Evolutionary conservation across 2,113 vertebrate species (phyloP).

Genomic region (Craseonycteris thonglongyai): DNA sequence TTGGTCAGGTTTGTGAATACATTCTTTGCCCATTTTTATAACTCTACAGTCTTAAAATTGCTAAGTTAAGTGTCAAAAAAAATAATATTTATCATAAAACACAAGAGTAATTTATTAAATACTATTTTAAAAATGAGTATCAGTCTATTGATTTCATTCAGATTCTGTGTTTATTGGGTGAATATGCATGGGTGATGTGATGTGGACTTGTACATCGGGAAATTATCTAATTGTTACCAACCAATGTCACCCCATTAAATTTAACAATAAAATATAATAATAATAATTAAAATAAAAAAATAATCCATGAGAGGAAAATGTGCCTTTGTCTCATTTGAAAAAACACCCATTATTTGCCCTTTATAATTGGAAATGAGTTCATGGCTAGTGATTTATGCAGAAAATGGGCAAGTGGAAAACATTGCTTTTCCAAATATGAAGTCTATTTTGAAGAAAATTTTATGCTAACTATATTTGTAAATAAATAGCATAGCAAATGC

Average conservation of each 20-base stretch:
- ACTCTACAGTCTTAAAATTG: slow-evolving; percentile 42
- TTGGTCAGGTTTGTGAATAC: slow-evolving; percentile 58
- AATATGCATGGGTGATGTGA: too few species aligned
- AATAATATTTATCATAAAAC: slow-evolving; percentile 74
- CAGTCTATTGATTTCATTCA: slow-evolving; percentile 32
- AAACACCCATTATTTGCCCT: background rate
- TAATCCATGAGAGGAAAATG: background rate
- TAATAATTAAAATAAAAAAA: too few species aligned
- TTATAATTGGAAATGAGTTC: background rate
- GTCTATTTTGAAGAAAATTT: slow-evolving; percentile 14
- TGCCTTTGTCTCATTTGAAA: background rate
- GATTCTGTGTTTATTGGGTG: slow-evolving; percentile 21
- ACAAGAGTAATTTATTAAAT: slow-evolving; percentile 62
- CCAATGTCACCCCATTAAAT: too few species aligned
- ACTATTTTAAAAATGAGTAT: slow-evolving; percentile 30
- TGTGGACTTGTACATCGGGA: too few species aligned
- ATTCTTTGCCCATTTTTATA: slow-evolving; percentile 63
- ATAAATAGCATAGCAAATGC: background rate
- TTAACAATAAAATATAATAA: too few species aligned
- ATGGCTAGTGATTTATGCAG: background rate
- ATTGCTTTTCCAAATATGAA: background rate
- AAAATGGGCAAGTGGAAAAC: background rate
- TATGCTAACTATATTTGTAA: background rate
- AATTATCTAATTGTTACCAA: too few species aligned
- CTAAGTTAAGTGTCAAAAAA: slow-evolving; percentile 54